phyloP scores from a whole-genome alignment of 1,140 invertebrate genomes.

The Drosophila ercepeae region DNA sequence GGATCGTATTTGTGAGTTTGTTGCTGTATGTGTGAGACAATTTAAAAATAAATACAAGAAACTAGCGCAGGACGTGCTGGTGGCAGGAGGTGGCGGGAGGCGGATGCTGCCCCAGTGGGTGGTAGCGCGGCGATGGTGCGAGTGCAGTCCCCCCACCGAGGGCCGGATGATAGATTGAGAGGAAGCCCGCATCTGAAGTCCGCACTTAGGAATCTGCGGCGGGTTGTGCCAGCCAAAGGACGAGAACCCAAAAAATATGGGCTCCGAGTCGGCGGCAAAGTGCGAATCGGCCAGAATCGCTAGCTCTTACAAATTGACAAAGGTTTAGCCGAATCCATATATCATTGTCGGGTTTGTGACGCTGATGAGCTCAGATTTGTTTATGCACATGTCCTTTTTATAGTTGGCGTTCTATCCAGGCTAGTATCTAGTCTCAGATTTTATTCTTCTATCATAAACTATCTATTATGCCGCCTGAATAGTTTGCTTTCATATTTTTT shows the following conservation, averaged over 20 bases:
- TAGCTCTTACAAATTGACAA: slow-evolving; percentile 67
- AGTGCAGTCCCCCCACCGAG: slow-evolving; percentile 49
- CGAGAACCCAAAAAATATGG: slow-evolving; percentile 17
- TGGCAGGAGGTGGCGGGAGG: slow-evolving; percentile 20
- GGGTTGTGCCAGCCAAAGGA: slow-evolving; percentile 10
- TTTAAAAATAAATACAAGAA: slow-evolving; percentile 82
- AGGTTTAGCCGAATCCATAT: slow-evolving; percentile 56
- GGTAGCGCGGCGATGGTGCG: slow-evolving; percentile 24
- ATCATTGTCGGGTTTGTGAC: slow-evolving; percentile 67
- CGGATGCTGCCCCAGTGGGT: slow-evolving; percentile 10
- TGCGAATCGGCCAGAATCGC: slow-evolving; percentile 39
- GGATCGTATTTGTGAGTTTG: slow-evolving; percentile 15
- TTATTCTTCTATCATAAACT: slow-evolving; percentile 7
- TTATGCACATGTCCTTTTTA: slow-evolving; percentile 44
- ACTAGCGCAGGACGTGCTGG: slow-evolving; percentile 67
- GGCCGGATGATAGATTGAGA: slow-evolving; percentile 75
- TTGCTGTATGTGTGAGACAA: slow-evolving; percentile 65
- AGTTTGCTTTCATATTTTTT: slow-evolving; percentile 30
- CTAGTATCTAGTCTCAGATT: slow-evolving; percentile 12
- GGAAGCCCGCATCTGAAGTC: slow-evolving; percentile 32
- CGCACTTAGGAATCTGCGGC: slow-evolving; percentile 32
- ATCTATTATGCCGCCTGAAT: slow-evolving; percentile 13
- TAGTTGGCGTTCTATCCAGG: slow-evolving; percentile 18
- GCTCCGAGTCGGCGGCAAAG: not conserved
- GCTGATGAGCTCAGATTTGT: slow-evolving; percentile 62